A percentile compares a stretch with the other conserved stretches of the same genome.
phyloP scores from a whole-genome alignment of 2,888 invertebrate species.

The Cerceris ruficornis region DNA sequence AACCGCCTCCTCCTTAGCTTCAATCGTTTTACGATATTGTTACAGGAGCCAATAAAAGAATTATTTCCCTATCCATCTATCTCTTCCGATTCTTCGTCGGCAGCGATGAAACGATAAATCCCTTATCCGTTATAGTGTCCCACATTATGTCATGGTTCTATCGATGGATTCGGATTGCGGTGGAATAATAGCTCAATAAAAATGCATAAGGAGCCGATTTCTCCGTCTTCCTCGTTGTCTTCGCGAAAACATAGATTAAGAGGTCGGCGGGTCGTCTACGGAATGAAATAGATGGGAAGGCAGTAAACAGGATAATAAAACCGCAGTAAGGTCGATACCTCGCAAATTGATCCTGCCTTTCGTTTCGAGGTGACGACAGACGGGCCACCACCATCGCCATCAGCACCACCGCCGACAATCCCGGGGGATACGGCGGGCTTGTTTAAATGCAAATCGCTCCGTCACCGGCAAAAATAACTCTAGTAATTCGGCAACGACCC shows the following conservation, averaged over 20 bases:
- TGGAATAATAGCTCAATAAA: slow-evolving; percentile 60
- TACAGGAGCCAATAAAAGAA: slow-evolving; percentile 1
- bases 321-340: slow-evolving; percentile 63
- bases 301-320: slow-evolving; percentile 66
- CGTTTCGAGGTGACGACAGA: slow-evolving; percentile 63
- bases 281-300: slow-evolving; percentile 15
- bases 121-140: slow-evolving; percentile 23
- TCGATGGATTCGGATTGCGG: slow-evolving; percentile 59
- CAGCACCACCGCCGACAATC: slow-evolving; percentile 39
- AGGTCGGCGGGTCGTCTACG: slow-evolving; percentile 23
- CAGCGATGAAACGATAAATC: slow-evolving; percentile 11
- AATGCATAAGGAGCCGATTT: slow-evolving; percentile 46
- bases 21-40: background rate
- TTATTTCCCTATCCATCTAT: slow-evolving; percentile 16
- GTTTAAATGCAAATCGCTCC: slow-evolving; percentile 76
- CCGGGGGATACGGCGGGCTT: slow-evolving; percentile 61
- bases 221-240: slow-evolving; percentile 19
- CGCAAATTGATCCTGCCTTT: slow-evolving; percentile 62
- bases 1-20: background rate
- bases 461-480: slow-evolving; percentile 73
- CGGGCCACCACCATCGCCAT: slow-evolving; percentile 39
- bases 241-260: slow-evolving; percentile 48
- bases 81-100: background rate
- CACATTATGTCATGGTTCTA: slow-evolving; percentile 20
- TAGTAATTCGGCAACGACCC: slow-evolving; percentile 68